Conservation (phyloP, 2,797 vertebrate genomes). For the Myotis vivesi region DNA sequence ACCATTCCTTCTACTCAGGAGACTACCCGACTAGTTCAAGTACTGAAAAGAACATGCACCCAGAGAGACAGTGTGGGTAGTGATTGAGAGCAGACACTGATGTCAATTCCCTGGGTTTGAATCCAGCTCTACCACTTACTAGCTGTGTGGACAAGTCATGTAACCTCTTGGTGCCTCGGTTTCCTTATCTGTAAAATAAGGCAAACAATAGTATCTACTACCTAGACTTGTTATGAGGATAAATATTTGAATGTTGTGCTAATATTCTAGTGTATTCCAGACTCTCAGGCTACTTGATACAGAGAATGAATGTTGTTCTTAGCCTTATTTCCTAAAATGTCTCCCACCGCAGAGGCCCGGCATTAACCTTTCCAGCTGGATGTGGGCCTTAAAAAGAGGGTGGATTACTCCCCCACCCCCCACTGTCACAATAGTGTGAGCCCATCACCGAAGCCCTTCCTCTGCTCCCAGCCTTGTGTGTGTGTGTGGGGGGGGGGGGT, state of each 20-base stretch:
- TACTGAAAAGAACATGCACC: background rate
- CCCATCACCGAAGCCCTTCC: background rate
- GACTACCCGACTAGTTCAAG: background rate
- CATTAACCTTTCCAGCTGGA: background rate
- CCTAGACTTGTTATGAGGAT: background rate
- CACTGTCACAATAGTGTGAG: background rate
- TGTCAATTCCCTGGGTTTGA: background rate
- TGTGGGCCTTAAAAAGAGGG: background rate
- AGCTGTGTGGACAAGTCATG: background rate
- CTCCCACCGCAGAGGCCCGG: background rate
- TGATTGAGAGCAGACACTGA: background rate
- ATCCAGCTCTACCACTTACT: background rate
- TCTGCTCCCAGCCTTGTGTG: background rate
- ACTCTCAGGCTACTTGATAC: background rate
- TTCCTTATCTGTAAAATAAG: slow-evolving; percentile 15
- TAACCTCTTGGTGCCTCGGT: background rate
- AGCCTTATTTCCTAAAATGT: background rate
- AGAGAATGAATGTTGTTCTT: background rate
- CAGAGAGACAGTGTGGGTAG: background rate
- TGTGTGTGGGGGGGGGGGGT: no score
- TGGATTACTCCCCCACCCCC: background rate
- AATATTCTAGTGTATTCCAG: background rate
- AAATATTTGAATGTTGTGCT: background rate
- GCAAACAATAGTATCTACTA: background rate
- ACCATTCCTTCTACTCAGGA: background rate